Evolutionary conservation across 2,113 vertebrate species (phyloP).

Genomic region (Catharus fuscescens): DNA sequence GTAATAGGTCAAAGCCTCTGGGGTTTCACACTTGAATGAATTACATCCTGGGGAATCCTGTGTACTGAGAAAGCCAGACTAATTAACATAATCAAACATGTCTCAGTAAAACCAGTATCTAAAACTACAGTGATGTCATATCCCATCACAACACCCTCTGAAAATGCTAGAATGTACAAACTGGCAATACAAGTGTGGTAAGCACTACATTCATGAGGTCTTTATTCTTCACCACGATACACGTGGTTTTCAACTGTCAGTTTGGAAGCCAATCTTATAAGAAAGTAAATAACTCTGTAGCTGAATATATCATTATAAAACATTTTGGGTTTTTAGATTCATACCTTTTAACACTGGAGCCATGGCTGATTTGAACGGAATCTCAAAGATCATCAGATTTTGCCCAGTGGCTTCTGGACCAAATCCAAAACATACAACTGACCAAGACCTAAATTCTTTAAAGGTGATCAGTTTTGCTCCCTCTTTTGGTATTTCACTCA

Average conservation of each 20-base stretch:
- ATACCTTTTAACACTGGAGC: neutral
- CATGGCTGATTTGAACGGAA: neutral
- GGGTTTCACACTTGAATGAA: constrained; percentile 66
- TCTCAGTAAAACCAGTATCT: constrained; percentile 43
- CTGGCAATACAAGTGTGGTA: neutral
- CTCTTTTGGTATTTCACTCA: neutral
- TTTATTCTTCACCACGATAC: neutral
- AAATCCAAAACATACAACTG: neutral
- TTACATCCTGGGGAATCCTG: constrained; percentile 45
- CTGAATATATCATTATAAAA: neutral
- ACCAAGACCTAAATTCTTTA: neutral
- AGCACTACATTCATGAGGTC: neutral
- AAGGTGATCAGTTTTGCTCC: neutral
- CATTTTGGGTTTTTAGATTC: neutral
- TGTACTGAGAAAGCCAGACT: constrained; percentile 26
- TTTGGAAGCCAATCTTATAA: neutral
- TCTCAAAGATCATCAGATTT: neutral
- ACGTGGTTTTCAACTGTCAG: neutral
- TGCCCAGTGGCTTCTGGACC: neutral
- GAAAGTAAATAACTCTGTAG: neutral
- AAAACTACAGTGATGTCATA: constrained; percentile 63
- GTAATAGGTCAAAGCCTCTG: constrained; percentile 65
- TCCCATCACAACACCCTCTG: constrained; percentile 14
- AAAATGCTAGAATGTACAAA: neutral
- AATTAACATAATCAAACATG: constrained; percentile 66